Evolutionary conservation across 2,888 invertebrate genomes (phyloP), one percentile per base, ranked within the genome.

Genomic region (Yponomeuta cagnagella): DNA sequence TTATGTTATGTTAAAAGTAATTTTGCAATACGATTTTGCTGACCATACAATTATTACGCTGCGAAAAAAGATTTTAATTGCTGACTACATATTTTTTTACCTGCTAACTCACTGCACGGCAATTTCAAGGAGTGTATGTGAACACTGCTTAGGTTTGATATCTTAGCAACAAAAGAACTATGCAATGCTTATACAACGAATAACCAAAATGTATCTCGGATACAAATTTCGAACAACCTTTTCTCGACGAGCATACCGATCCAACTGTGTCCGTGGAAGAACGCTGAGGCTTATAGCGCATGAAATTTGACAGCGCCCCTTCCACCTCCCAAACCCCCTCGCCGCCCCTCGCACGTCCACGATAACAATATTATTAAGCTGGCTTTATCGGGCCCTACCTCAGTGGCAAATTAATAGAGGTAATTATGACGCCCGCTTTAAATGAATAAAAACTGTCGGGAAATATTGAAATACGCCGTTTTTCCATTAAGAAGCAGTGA

Each of bases 281-380:
- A 83, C 81, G 81, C 82, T 77, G 73, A 75, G 80, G 87, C 84
- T 86, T 85, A 68, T 83, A 84, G 83, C 81, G 85, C 83, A 85
- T 85, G 81, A 88, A 87, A 87, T 87, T 88, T 87, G 87, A 86
- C 88, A 87, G 82, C 80, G 74, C 70, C 76, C 76, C 73, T 77
- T 74, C 73, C 71, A 70, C 71, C 69, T 48, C 70, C 70, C 74
- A 72, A 72, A 75, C 78, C 72, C 77, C 77, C 77, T 76, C 58
- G 63, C 69, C 67, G 48, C 70, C 72, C 74, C 52, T 58, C 15
- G 68, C 70, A 73, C 75, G 74, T 71, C 48, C 67, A 68, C 66
- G 69, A 71, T 72, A 71, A 72, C 70, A 71, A 79, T 82, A 80
- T 82, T 82, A 84, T 83, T 82, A 82, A 81, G 80, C 78, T 77